A percentile compares a stretch with the other conserved stretches of the same genome.
phyloP scores from a whole-genome alignment of 30 jellyfish, hydroid and myxozoan genomes.

The Haliclystus octoradiatus region DNA sequence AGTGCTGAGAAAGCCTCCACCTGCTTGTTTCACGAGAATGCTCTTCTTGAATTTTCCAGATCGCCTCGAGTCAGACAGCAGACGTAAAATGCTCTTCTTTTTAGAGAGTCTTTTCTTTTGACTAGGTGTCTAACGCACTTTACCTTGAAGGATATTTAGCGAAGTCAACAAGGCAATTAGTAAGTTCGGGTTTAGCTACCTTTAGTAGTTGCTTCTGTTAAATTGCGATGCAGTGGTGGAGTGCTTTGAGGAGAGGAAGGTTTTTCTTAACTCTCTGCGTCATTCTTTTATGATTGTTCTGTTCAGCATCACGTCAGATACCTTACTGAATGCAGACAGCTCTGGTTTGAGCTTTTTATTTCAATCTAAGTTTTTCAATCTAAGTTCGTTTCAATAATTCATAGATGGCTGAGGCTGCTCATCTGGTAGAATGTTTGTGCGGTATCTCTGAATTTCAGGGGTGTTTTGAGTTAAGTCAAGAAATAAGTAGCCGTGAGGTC shows the following conservation, averaged over 20 bases:
- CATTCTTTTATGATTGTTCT: not conserved
- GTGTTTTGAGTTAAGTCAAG: constrained; percentile 1
- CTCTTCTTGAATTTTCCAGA: not conserved
- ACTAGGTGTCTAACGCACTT: not conserved
- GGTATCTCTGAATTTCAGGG: not conserved
- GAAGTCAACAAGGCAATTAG: not conserved
- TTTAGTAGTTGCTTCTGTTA: constrained; percentile 2
- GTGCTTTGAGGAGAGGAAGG: constrained; percentile 7
- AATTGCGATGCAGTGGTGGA: constrained; percentile 4
- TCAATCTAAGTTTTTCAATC: too few relatives aligned
- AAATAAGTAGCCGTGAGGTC: not conserved
- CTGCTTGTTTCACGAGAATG: not conserved
- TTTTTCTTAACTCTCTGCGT: constrained; percentile 5
- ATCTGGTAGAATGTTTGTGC: constrained; percentile 15
- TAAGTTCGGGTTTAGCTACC: not conserved
- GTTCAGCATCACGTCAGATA: too few relatives aligned
- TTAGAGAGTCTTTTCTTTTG: not conserved
- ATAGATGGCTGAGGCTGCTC: constrained; percentile 5
- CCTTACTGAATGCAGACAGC: too few relatives aligned
- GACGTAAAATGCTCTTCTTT: not conserved
- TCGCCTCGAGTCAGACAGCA: not conserved
- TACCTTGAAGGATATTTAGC: not conserved
- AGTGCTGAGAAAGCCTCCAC: not conserved
- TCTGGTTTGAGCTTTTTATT: too few relatives aligned
- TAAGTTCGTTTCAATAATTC: too few relatives aligned